Evolutionary conservation across 2,888 invertebrate species (phyloP).

Genomic region (Helleia helle): DNA sequence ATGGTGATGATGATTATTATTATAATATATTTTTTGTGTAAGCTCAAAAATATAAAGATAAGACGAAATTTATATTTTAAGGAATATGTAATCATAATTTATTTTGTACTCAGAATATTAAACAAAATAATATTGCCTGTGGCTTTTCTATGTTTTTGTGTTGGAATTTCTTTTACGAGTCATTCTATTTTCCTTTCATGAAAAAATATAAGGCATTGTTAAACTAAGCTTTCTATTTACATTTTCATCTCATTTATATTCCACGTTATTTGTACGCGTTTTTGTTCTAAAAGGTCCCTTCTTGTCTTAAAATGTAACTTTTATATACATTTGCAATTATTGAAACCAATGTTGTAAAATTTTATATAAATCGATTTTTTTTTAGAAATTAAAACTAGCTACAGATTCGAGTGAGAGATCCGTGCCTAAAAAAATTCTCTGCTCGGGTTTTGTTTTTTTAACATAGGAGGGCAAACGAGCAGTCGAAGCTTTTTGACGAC

Average conservation of each 20-base stretch:
- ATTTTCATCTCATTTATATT: slow-evolving; percentile 9
- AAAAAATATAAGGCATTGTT: slow-evolving; percentile 7
- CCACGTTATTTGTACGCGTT: slow-evolving; percentile 6
- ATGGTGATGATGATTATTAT: too few species aligned
- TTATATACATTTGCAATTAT: background rate
- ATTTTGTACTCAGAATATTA: slow-evolving; percentile 1
- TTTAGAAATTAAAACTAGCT: too few species aligned
- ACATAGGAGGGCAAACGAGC: too few species aligned
- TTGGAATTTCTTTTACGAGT: slow-evolving; percentile 6
- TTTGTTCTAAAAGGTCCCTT: slow-evolving; percentile 3
- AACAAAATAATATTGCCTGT: slow-evolving; percentile 3
- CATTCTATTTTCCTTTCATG: slow-evolving; percentile 8
- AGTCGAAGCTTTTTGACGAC: too few species aligned
- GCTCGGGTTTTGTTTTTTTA: too few species aligned
- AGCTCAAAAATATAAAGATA: too few species aligned
- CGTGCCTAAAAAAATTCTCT: too few species aligned
- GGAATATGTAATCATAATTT: slow-evolving; percentile 4
- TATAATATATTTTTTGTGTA: too few species aligned
- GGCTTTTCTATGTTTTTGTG: slow-evolving; percentile 7
- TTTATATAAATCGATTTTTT: too few species aligned
- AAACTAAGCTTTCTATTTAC: slow-evolving; percentile 10
- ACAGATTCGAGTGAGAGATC: too few species aligned
- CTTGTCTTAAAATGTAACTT: background rate
- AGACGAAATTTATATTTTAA: too few species aligned
- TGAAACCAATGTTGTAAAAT: too few species aligned